Evolutionary conservation across 1,140 invertebrate species (phyloP).

Genomic region (Heterodera carotae): DNA sequence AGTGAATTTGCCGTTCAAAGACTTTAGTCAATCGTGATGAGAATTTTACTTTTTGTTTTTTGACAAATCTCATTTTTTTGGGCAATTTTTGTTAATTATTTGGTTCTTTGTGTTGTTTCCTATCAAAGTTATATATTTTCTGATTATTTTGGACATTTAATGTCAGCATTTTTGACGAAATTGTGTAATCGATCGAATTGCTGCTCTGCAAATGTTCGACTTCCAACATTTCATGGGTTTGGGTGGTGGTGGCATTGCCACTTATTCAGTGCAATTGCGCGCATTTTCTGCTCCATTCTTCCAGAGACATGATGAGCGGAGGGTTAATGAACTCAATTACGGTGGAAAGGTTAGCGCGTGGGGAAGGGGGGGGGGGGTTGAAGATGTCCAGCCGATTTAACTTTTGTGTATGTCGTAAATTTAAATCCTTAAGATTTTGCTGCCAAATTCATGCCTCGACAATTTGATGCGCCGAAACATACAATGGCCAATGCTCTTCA

Average conservation of each 20-base stretch:
- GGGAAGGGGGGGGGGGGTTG: no score
- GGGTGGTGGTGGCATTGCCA: constrained; percentile 21
- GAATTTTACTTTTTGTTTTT: constrained; percentile 34
- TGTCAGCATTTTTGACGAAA: background rate
- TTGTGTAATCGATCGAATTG: background rate
- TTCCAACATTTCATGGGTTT: constrained; percentile 43
- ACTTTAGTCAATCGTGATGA: constrained; percentile 46
- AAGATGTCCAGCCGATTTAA: background rate
- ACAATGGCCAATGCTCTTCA: constrained; percentile 98
- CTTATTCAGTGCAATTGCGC: constrained; percentile 46
- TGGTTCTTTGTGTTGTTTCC: background rate
- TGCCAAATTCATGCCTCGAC: constrained; percentile 62
- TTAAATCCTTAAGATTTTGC: constrained; percentile 51
- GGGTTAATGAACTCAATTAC: constrained; percentile 61
- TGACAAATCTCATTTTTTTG: constrained; percentile 23
- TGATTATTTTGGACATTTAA: background rate
- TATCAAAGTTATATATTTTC: constrained; percentile 7
- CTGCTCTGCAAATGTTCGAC: constrained; percentile 32
- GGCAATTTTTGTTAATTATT: background rate
- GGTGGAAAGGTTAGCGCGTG: constrained; percentile 57
- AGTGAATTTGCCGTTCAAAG: constrained; percentile 48
- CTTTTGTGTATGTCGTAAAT: constrained; percentile 26
- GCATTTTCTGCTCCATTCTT: constrained; percentile 60
- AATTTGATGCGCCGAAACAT: constrained; percentile 78
- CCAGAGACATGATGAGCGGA: constrained; percentile 47